phyloP scores from a whole-genome alignment of 2,797 vertebrate genomes.

The Cynodonichthys magdalenae region DNA sequence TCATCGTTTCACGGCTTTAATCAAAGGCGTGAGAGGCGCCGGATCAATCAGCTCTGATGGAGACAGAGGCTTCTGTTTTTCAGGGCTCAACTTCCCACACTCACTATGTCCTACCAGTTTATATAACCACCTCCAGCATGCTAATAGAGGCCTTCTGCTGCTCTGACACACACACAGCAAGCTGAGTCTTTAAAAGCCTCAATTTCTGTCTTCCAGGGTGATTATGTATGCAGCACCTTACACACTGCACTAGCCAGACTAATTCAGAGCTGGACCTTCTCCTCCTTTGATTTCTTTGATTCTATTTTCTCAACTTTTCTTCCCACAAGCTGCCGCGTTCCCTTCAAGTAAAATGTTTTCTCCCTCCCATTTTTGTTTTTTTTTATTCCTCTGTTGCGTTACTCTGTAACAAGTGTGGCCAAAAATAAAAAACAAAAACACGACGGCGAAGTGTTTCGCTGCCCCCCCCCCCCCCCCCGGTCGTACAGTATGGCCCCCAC shows the following conservation, averaged over 20 bases:
- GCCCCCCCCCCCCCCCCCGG: conserved; percentile 23
- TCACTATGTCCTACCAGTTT: conserved; percentile 66
- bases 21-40: conserved; percentile 26
- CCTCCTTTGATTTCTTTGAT: conserved; percentile 35
- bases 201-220: conserved; percentile 59
- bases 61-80: conserved; percentile 64
- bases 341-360: conserved; percentile 7
- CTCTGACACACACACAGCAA: conserved; percentile 34
- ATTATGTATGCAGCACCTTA: conserved; percentile 74
- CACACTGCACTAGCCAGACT: conserved; percentile 48
- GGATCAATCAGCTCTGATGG: conserved; percentile 52
- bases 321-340: conserved; percentile 6
- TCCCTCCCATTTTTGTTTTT: conserved; percentile 19
- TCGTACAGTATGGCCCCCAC: conserved; percentile 26
- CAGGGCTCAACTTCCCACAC: conserved; percentile 63
- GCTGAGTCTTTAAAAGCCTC: conserved; percentile 61
- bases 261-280: conserved; percentile 45
- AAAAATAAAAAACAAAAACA: conserved; percentile 28
- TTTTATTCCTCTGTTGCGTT: conserved; percentile 20
- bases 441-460: conserved; percentile 28
- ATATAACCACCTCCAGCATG: conserved; percentile 77
- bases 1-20: conserved; percentile 39
- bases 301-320: conserved; percentile 23
- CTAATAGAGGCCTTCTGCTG: conserved; percentile 75
- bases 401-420: conserved; percentile 9